These are phyloP conservation scores for Leptopilina boulardi DNA, from an alignment of 1,140 invertebrate species.

Conservation along the genomic window DNA sequence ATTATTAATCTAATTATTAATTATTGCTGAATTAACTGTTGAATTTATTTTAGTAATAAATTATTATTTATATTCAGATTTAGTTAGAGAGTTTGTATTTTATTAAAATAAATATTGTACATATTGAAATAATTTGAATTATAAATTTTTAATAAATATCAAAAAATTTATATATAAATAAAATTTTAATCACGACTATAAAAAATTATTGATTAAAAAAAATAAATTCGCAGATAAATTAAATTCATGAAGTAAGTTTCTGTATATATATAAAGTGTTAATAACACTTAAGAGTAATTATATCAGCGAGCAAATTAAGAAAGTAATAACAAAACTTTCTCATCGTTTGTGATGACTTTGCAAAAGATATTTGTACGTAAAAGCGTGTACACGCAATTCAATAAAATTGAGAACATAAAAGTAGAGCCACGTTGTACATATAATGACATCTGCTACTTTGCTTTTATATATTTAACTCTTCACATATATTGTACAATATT, in stretches of 20 bases:
- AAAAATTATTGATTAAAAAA: too few relatives aligned
- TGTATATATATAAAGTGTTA: neutral
- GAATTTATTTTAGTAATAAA: too few relatives aligned
- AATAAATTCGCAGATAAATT: neutral
- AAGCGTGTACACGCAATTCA: neutral
- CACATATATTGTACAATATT: constrained; percentile 5
- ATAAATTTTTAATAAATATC: too few relatives aligned
- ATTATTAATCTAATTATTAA: too few relatives aligned
- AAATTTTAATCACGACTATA: too few relatives aligned
- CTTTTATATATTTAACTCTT: constrained; percentile 9
- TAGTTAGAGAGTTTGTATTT: too few relatives aligned
- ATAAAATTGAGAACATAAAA: constrained; percentile 24
- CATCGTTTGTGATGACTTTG: constrained; percentile 2
- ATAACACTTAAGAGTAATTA: neutral
- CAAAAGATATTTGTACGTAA: neutral
- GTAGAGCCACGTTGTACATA: constrained; percentile 16
- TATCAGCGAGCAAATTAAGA: neutral
- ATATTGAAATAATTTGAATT: too few relatives aligned
- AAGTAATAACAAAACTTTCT: constrained; percentile 19
- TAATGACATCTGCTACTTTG: constrained; percentile 8
- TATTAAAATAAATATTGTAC: too few relatives aligned
- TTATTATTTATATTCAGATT: too few relatives aligned
- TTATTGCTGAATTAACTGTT: too few relatives aligned
- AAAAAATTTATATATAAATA: too few relatives aligned
- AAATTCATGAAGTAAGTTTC: neutral